These are phyloP conservation scores for Papilio gigon DNA, from an alignment of 2,888 invertebrate species.

Conservation along the genomic window DNA sequence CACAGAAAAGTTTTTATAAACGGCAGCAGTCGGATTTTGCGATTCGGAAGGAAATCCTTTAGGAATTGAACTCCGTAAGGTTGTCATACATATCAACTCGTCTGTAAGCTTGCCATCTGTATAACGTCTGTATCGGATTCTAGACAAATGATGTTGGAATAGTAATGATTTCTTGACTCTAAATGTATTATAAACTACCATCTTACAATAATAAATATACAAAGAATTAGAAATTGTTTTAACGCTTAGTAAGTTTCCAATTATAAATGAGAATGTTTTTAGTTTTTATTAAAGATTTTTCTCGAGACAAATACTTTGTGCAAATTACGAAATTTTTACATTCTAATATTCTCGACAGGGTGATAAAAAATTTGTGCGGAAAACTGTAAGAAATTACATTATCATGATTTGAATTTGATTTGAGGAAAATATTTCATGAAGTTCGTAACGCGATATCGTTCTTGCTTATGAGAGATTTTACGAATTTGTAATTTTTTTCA, in stretches of 20 bases:
- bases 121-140: background rate
- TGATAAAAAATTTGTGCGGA: background rate
- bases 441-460: background rate
- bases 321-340: background rate
- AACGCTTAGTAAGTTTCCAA: no score
- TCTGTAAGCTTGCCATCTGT: slow-evolving; percentile 12
- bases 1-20: slow-evolving; percentile 25
- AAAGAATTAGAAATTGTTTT: no score
- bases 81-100: slow-evolving; percentile 26
- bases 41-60: slow-evolving; percentile 15
- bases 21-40: slow-evolving; percentile 24
- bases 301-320: background rate
- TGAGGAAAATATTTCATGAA: background rate
- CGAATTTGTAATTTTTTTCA: no score
- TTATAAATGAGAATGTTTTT: no score
- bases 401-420: slow-evolving; percentile 15
- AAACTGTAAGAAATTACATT: background rate
- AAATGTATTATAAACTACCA: no score
- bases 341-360: slow-evolving; percentile 1
- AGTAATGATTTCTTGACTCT: background rate
- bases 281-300: no score
- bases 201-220: no score
- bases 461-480: background rate
- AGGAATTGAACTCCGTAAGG: slow-evolving; percentile 22
- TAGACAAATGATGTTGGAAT: background rate